These are phyloP conservation scores for Adelphocoris suturalis DNA, from an alignment of 2,888 invertebrate genomes.

Conservation along the genomic window DNA sequence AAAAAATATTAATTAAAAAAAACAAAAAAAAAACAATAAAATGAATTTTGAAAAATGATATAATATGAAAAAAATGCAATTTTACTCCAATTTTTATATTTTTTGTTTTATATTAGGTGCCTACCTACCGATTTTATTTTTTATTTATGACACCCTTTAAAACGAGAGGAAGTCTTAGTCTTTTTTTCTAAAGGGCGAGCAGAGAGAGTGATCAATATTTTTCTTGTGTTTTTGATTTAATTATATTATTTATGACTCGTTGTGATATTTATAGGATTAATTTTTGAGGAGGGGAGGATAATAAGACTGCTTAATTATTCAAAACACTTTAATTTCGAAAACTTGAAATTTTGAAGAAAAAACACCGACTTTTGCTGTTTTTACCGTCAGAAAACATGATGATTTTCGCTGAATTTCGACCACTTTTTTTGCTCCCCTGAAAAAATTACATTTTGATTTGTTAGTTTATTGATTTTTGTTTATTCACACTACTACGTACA, in stretches of 20 bases:
- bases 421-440: constrained; percentile 58
- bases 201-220: constrained; percentile 47
- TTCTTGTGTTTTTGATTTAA: constrained; percentile 35
- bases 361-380: constrained; percentile 17
- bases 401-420: neutral
- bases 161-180: constrained; percentile 14
- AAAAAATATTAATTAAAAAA: constrained; percentile 12
- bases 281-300: constrained; percentile 70
- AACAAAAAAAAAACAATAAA: constrained; percentile 46
- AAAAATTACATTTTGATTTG: neutral
- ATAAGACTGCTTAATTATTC: constrained; percentile 66
- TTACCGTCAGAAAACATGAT: neutral
- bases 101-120: too few species aligned
- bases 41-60: neutral
- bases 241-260: constrained; percentile 58
- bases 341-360: neutral
- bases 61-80: constrained; percentile 1
- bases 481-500: neutral
- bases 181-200: constrained; percentile 45
- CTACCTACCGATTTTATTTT: neutral
- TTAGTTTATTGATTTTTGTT: neutral
- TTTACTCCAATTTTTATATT: constrained; percentile 10
- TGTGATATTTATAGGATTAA: constrained; percentile 68
- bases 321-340: constrained; percentile 48
- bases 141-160: neutral